Evolutionary conservation across 1,140 invertebrate species (phyloP).

Genomic region (Adelges cooleyi): DNA sequence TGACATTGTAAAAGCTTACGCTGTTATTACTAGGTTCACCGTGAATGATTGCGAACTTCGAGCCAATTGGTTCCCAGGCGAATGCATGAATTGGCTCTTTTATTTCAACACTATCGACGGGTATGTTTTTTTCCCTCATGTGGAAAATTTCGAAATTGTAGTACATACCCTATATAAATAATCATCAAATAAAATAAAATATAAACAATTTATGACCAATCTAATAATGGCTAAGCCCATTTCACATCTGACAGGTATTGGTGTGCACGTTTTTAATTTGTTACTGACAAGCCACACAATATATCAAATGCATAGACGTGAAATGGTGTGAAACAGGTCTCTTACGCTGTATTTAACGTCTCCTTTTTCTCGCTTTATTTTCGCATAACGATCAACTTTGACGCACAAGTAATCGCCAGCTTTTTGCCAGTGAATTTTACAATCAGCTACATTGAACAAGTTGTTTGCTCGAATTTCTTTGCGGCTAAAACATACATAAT

Average conservation of each 20-base stretch:
- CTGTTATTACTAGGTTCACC: constrained; percentile 78
- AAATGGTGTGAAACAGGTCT: too few relatives aligned
- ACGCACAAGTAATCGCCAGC: constrained; percentile 95
- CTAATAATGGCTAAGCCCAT: too few relatives aligned
- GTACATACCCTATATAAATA: constrained; percentile 68
- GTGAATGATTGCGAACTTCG: constrained; percentile 92
- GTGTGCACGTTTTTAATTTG: too few relatives aligned
- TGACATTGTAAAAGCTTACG: constrained; percentile 89
- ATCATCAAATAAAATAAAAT: background rate
- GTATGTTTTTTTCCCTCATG: constrained; percentile 94
- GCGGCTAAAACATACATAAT: constrained; percentile 46
- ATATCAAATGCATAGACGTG: too few relatives aligned
- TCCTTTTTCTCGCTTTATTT: constrained; percentile 80
- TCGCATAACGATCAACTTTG: constrained; percentile 94
- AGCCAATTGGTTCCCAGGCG: constrained; percentile 95
- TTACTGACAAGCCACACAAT: too few relatives aligned
- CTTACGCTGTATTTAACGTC: constrained; percentile 78
- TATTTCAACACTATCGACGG: constrained; percentile 93
- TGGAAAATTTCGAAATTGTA: constrained; percentile 99
- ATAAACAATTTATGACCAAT: too few relatives aligned
- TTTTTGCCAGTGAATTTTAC: constrained; percentile 99
- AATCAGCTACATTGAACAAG: constrained; percentile 94
- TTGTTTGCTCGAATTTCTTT: constrained; percentile 92
- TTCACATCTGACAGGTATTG: too few relatives aligned
- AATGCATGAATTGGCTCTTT: constrained; percentile 89